These are phyloP conservation scores for Plagodis pulveraria DNA, from an alignment of 2,888 invertebrate genomes.

Conservation along the genomic window DNA sequence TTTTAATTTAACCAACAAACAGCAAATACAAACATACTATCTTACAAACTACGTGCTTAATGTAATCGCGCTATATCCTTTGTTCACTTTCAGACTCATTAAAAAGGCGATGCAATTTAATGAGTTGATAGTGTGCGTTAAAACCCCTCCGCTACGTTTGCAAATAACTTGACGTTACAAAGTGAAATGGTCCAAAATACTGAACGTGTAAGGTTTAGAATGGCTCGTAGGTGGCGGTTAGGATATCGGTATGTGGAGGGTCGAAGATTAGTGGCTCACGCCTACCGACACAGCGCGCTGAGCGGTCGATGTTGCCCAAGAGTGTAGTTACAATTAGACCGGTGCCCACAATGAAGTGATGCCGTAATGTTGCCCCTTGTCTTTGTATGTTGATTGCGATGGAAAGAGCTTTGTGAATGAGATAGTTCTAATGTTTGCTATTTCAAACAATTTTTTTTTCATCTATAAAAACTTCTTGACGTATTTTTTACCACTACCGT, in stretches of 20 bases:
- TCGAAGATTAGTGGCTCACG: constrained; percentile 85
- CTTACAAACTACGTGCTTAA: constrained; percentile 79
- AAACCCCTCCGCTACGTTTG: constrained; percentile 78
- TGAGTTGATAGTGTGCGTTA: constrained; percentile 85
- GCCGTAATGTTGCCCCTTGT: constrained; percentile 81
- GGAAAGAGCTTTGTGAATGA: constrained; percentile 60
- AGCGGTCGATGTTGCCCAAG: constrained; percentile 82
- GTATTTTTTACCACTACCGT: too few relatives aligned
- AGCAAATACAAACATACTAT: constrained; percentile 67
- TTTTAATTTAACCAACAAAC: constrained; percentile 50
- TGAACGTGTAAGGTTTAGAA: constrained; percentile 44
- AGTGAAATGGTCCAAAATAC: not conserved
- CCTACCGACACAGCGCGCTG: constrained; percentile 83
- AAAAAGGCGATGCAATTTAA: constrained; percentile 86
- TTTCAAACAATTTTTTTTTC: not conserved
- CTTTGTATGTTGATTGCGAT: constrained; percentile 83
- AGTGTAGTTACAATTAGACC: constrained; percentile 85
- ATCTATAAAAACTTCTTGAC: too few relatives aligned
- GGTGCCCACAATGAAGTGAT: constrained; percentile 85
- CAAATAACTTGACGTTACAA: constrained; percentile 58
- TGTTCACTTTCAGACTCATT: constrained; percentile 85
- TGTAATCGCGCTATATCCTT: constrained; percentile 84
- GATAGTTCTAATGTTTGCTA: constrained; percentile 22
- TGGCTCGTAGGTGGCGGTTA: constrained; percentile 44
- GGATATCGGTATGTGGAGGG: constrained; percentile 80